Evolutionary conservation across 2,797 vertebrate species (phyloP), one percentile per base, ranked within the genome.

Genomic region (Propithecus perrieri): DNA sequence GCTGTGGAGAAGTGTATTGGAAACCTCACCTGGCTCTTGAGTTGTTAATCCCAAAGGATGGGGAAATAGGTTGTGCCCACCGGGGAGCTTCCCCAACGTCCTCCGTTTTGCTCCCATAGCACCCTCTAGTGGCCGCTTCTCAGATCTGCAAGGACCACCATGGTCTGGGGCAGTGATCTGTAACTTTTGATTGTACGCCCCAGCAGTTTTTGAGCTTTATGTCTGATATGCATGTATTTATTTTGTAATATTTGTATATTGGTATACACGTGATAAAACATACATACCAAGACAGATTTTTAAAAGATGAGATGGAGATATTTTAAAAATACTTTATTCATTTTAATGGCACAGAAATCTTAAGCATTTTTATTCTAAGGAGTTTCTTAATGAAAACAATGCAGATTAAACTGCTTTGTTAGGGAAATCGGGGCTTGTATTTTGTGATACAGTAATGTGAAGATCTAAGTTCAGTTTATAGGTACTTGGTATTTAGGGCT

Each of bases 101-200:
- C 38, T 59, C 69, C 30, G 17, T 71, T 84, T 59, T 84, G 83
- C 22, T 87, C 55, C 74, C n/a, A 26, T 13, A 67, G 50, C 87
- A 20, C 97, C 96, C 95, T 79, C 97, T 97, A 81, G 91, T 90
- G 97, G 74, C 65, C 33, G 8, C 48, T 30, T 81, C 0, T 0
- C 17, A 76, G 43, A 15, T 38, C 15, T 93, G 43, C 79, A 67
- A 41, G 55, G 59, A 14, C 53, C 4, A 0, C 8, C 7, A 0
- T 13, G 30, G 22, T 48, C 24, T 5, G 12, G 9, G 35, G 28
- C 12, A 0, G 12, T 50, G 72, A 48, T 35, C 17, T 17, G 22
- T 59, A 2, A 85, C 76, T 93, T 76, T 50, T 35, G 71, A 48
- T 90, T 81, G 10, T 28, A 85, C 43, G 33, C 22, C 76, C 55